A percentile compares a stretch with the other conserved stretches of the same genome.
phyloP scores from a whole-genome alignment of 2,888 invertebrate species.

The Tillus elongatus region DNA sequence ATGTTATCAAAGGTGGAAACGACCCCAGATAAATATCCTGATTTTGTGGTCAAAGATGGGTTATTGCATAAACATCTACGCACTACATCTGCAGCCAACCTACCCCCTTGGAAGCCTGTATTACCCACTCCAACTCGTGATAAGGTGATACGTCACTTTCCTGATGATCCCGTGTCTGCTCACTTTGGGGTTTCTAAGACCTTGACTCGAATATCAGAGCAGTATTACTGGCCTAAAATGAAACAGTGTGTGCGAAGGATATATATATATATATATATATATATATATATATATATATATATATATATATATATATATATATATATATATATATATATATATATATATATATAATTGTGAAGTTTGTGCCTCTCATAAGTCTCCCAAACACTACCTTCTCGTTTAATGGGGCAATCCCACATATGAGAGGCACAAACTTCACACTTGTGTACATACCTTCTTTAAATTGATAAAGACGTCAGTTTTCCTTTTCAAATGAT shows the following conservation, averaged over 20 bases:
- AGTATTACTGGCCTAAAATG: slow-evolving; percentile 20
- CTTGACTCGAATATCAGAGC: slow-evolving; percentile 15
- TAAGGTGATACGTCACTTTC: slow-evolving; percentile 15
- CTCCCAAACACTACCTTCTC: slow-evolving; percentile 15
- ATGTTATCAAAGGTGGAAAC: slow-evolving; percentile 15
- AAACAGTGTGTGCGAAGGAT: slow-evolving; percentile 12
- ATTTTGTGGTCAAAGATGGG: slow-evolving; percentile 10
- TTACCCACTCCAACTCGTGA: slow-evolving; percentile 15
- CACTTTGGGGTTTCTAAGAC: slow-evolving; percentile 23
- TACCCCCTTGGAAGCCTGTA: slow-evolving; percentile 21
- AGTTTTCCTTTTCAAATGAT: slow-evolving; percentile 8
- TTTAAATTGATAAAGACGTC: slow-evolving; percentile 7
- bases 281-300: too few species aligned
- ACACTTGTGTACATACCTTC: too few species aligned
- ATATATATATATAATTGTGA: slow-evolving; percentile 16
- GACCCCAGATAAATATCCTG: slow-evolving; percentile 14
- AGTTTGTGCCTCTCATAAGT: slow-evolving; percentile 16
- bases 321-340: too few species aligned
- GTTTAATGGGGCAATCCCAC: slow-evolving; percentile 15
- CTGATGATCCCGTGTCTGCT: slow-evolving; percentile 15
- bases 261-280: too few species aligned
- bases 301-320: too few species aligned
- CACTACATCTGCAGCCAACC: neutral
- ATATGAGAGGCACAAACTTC: too few species aligned
- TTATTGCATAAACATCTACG: slow-evolving; percentile 8